Evolutionary conservation across 2,113 vertebrate genomes (phyloP).

Genomic region (Eublepharis macularius): DNA sequence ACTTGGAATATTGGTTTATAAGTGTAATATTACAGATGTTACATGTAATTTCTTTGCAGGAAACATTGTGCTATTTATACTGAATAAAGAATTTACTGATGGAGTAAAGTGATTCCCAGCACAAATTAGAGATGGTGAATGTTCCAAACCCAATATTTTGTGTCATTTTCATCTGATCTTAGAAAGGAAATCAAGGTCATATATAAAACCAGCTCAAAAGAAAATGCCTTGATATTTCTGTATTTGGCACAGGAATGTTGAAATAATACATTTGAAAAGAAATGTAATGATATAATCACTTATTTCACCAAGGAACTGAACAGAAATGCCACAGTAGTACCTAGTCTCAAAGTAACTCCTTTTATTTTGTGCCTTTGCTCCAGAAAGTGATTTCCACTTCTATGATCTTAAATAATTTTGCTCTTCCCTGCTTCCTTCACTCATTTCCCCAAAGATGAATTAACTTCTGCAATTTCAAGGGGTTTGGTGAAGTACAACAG

Average conservation of each 20-base stretch:
- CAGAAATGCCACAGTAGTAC: not conserved
- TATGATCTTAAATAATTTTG: slow-evolving; percentile 4
- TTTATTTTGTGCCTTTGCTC: not conserved
- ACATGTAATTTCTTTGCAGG: slow-evolving; percentile 60
- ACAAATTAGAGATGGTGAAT: slow-evolving; percentile 51
- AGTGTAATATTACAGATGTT: slow-evolving; percentile 57
- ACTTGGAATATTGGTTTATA: slow-evolving; percentile 49
- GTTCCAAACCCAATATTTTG: slow-evolving; percentile 22
- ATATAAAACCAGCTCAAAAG: not conserved
- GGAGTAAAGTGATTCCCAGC: slow-evolving; percentile 45
- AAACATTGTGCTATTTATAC: slow-evolving; percentile 60
- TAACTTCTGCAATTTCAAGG: not conserved
- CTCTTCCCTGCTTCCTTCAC: not conserved
- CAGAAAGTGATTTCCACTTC: not conserved
- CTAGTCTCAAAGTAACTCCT: not conserved
- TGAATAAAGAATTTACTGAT: slow-evolving; percentile 49
- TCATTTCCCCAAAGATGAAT: slow-evolving; percentile 10
- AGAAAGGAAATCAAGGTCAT: slow-evolving; percentile 44
- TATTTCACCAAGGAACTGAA: not conserved
- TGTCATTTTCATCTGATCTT: slow-evolving; percentile 17
- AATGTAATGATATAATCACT: not conserved
- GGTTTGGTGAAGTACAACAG: not conserved
- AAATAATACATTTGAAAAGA: not conserved
- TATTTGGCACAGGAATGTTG: not conserved
- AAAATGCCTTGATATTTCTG: slow-evolving; percentile 5